phyloP scores from a whole-genome alignment of 2,113 vertebrate species.

The Pseudorectes ferrugineus region DNA sequence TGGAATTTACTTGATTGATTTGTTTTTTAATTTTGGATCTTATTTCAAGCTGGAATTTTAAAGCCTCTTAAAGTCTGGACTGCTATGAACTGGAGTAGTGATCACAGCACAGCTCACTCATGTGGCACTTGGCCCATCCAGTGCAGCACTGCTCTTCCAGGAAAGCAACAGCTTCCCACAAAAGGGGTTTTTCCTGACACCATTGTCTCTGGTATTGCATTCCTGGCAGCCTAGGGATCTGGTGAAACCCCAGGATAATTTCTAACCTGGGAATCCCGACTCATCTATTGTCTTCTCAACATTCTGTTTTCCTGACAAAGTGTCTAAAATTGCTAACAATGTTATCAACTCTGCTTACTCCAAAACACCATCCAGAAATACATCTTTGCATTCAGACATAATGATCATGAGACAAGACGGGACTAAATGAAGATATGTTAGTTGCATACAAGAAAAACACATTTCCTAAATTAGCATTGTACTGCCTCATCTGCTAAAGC shows the following conservation, averaged over 20 bases:
- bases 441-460: constrained; percentile 13
- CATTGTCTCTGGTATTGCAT: background rate
- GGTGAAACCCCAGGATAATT: background rate
- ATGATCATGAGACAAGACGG: constrained; percentile 22
- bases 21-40: background rate
- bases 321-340: background rate
- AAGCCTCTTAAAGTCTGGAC: background rate
- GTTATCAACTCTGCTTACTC: background rate
- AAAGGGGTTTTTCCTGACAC: background rate
- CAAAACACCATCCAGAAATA: constrained; percentile 17
- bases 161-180: background rate
- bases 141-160: background rate
- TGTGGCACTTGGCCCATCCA: background rate
- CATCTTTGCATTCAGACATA: background rate
- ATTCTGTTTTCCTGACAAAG: constrained; percentile 7
- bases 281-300: background rate
- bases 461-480: constrained; percentile 1
- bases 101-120: background rate
- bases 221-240: background rate
- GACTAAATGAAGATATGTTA: constrained; percentile 21
- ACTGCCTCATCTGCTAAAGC: constrained; percentile 29
- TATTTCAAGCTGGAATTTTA: background rate
- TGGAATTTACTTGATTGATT: background rate
- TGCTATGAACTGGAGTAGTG: background rate
- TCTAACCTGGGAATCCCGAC: background rate